These are phyloP conservation scores for Campylorhamphus procurvoides DNA, from an alignment of 2,113 vertebrate species.

Conservation along the genomic window DNA sequence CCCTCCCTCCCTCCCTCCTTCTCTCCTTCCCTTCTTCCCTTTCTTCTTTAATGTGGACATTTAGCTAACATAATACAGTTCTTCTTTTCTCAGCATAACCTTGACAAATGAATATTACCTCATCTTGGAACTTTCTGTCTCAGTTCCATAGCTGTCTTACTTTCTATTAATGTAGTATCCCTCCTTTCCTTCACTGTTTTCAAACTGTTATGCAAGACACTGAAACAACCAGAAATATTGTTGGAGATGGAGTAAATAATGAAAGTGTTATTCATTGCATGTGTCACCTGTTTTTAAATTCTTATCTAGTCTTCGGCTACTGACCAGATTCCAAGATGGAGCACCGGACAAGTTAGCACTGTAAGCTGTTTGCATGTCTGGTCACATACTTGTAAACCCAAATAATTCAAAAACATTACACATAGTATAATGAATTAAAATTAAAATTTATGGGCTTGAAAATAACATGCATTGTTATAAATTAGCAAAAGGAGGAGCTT, in stretches of 20 bases:
- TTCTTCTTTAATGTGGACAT: background rate
- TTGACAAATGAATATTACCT: background rate
- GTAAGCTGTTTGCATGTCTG: background rate
- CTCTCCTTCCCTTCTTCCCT: no score
- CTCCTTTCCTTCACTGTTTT: background rate
- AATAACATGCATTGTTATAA: background rate
- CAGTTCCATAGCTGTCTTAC: background rate
- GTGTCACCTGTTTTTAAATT: background rate
- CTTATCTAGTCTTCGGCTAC: background rate
- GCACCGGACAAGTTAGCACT: background rate
- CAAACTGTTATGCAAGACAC: background rate
- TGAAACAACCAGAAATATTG: background rate
- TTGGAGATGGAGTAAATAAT: background rate
- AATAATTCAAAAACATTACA: background rate
- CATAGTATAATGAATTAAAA: background rate
- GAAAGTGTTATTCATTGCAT: background rate
- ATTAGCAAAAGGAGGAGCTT: background rate
- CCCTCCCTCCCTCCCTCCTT: background rate
- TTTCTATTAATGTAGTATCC: background rate
- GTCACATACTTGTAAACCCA: background rate
- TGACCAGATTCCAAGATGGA: background rate
- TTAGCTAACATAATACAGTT: background rate
- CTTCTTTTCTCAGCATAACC: background rate
- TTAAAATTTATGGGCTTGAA: background rate
- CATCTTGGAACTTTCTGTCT: background rate